Base-by-base conservation (phyloP, 1,140 invertebrate genomes). In the Temnothorax curvispinosus region DNA sequence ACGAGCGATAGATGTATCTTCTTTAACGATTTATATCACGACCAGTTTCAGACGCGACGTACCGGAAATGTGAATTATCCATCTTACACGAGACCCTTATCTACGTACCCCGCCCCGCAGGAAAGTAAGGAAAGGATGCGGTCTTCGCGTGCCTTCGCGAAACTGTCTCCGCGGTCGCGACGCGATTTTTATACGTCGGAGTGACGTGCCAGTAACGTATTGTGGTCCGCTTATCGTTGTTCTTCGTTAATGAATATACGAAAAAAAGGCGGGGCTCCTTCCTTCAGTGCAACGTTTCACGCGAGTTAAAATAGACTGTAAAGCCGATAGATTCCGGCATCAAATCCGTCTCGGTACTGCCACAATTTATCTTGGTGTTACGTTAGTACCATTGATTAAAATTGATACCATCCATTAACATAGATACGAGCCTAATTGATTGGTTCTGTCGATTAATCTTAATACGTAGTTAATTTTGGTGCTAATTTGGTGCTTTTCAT, bases 141-240 rank as follows among this genome's bases (percentile, higher is more conserved):
- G 32, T 78, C 8, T 32, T 52, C 76, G 62, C 18, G 35, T 67
- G n/a, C n/a, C 11, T 13, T 52, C 47, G 47, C n/a, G 47, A 38
- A 44, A 80, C 50, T 8, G 13, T 38, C 13, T 47, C 47, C 35
- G 18, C 11, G 21, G 21, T 27, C n/a, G 32, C 35, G 32, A 27
- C 47, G 60, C n/a, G 62, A 80, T 78, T 64, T 41, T 52, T 41
- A 21, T 41, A 21, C 60, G 18, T 80, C 54, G 47, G 5, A 44
- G 35, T 62, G 62, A 80, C 62, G 35, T 56, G 65, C 38, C 65
- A 9, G 50, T 71, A 71, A 71, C 78, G 56, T 52, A 81, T 71
- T 81, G 64, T 81, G 78, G 78, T 81, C 78, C 78, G 65, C 64
- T 81, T 81, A 54, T 81, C 77, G 77, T 81, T 81, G 64, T 56